Evolutionary conservation across 1,140 invertebrate genomes (phyloP), one percentile per base, ranked within the genome.

Genomic region (Lasaia peninsularis): DNA sequence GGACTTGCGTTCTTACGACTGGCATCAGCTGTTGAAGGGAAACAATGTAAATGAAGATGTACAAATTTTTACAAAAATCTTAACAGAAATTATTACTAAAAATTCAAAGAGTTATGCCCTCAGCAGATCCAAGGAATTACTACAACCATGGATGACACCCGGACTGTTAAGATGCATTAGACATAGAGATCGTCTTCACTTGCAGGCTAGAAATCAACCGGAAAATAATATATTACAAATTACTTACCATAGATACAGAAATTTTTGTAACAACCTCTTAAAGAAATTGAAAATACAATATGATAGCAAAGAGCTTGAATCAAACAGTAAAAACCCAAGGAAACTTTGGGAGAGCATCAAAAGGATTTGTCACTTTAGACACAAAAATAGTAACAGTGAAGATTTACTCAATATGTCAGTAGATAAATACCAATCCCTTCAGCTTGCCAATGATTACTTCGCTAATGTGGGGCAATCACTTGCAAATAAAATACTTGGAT

Each of bases 261-360:
- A 69, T 21, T 62, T 65, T 56, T 59, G 58, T 21, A 59, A 63
- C 2, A 16, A 48, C 9, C 48, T 65, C 0, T 33, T 71, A 37
- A 52, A 59, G n/a, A 68, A 68, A 55, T 8, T 70, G 5, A 65
- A 65, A 63, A 24, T 2, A 11, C 12, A 65, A 18, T 49, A 62
- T 35, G 61, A 68, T 31, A 50, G 52, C 31, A 33, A 48, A 31
- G 48, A 51, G 35, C 24, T 67, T 37, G 32, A 55, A 6, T 7
- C 5, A 0, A 37, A 37, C 14, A 37, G 14, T 3, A 6, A 37
- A 4, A 37, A 37, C 11, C 52, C 63, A 10, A 54, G 52, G 18
- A 63, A 64, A 34, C 53, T 70, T 2, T 70, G 68, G 68, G 34
- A 53, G 35, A 34, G 57, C 6, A 62, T 67, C n/a, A 67, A 56